These are phyloP conservation scores for Diplolepis rosae DNA, from an alignment of 2,888 invertebrate genomes.

Conservation along the genomic window DNA sequence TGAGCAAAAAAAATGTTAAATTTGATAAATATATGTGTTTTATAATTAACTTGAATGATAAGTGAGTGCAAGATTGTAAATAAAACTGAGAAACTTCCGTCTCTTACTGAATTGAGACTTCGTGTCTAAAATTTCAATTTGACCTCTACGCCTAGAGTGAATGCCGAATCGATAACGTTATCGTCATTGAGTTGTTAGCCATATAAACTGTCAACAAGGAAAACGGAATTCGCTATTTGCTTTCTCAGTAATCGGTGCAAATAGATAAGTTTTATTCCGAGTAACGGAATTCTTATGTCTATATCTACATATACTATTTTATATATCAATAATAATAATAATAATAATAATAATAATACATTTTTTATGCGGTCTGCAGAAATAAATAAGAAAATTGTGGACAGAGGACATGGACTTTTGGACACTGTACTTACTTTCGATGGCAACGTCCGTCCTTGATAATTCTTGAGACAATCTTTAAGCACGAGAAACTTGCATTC, in stretches of 20 bases:
- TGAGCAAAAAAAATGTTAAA: too few species aligned
- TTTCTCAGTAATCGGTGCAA: background rate
- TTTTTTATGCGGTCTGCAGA: background rate
- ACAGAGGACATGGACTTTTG: background rate
- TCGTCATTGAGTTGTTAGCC: background rate
- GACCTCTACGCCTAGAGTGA: conserved; percentile 9
- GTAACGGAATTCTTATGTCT: too few species aligned
- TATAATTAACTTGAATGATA: too few species aligned
- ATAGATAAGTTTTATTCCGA: background rate
- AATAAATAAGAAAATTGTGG: background rate
- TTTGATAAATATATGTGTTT: too few species aligned
- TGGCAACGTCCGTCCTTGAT: background rate
- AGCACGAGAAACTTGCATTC: background rate
- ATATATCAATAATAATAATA: background rate
- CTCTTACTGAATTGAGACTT: background rate
- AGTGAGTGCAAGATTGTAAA: too few species aligned
- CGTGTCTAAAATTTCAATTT: background rate
- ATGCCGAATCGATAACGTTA: conserved; percentile 21
- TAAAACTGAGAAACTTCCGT: too few species aligned
- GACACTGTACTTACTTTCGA: conserved; percentile 1
- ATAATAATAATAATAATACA: background rate
- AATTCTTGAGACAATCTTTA: background rate
- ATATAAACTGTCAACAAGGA: conserved; percentile 20
- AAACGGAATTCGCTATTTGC: conserved; percentile 3
- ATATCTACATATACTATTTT: background rate